Evolutionary conservation across 2,113 vertebrate genomes (phyloP), one percentile per base, ranked within the genome.

Genomic region (Corapipo altera): DNA sequence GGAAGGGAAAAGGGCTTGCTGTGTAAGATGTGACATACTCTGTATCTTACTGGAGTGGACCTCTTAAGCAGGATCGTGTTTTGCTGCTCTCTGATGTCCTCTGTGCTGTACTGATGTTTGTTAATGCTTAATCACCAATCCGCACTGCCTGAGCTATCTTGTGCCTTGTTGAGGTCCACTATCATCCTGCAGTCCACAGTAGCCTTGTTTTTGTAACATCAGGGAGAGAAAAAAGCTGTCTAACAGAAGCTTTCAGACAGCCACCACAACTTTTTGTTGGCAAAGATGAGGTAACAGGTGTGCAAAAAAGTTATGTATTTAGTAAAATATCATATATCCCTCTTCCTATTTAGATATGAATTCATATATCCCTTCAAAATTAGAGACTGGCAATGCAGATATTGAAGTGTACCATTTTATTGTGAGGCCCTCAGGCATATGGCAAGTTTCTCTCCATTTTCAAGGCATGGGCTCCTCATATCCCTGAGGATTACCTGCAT

Each of bases 401-500:
- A 58, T 19, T 73, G 12, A 85, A 73, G 39, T 41, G 26, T 2
- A 23, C 8, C 32, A 22, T 76, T 88, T 79, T 58, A 23, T 41
- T 22, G 6, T 66, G 57, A 85, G 37, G 8, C 11, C n/a, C 14
- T 72, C 70, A 19, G 33, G 24, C 35, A 26, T 22, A 28, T 9
- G 32, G 11, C 24, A 87, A 37, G 9, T 72, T 89, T 84, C 49
- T 64, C n/a, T 85, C 66, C 28, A 4, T 57, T 13, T 15, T 33
- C 35, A 76, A 72, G 5, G 5, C 28, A 11, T 15, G 27, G n/a
- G 17, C 16, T 85, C 26, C 30, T 28, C 35, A 23, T 0, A 0
- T 48, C 35, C 48, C 30, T 64, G n/a, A 55, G 4, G 1, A 24
- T 81, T 41, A 10, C 37, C 9, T 83, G 39, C 1, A 0, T n/a